These are phyloP conservation scores for Pecten maximus DNA, from an alignment of 2,888 invertebrate species.

Conservation along the genomic window DNA sequence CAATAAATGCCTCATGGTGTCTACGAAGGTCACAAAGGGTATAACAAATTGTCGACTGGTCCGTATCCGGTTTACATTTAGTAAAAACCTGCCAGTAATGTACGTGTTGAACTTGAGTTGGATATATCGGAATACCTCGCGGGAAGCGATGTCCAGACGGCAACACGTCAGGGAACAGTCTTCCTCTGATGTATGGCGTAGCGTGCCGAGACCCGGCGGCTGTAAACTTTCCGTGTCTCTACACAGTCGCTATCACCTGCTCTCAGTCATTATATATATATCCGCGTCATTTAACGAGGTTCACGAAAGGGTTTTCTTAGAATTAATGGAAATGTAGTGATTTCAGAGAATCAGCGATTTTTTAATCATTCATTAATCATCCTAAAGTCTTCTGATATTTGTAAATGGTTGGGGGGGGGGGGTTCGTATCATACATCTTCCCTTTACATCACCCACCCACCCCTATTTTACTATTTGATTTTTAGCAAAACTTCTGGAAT, in stretches of 20 bases:
- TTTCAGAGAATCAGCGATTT: not conserved
- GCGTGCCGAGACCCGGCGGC: conserved; percentile 2
- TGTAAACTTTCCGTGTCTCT: not conserved
- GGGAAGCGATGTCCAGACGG: not conserved
- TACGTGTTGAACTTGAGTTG: not conserved
- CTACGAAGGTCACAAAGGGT: not conserved
- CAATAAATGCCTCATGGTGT: not conserved
- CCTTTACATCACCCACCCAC: too few relatives aligned
- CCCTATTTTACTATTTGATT: too few relatives aligned
- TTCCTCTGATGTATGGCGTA: not conserved
- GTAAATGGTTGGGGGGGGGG: too few relatives aligned
- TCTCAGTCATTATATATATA: conserved; percentile 1
- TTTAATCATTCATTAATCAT: too few relatives aligned
- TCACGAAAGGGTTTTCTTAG: not conserved
- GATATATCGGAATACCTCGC: not conserved
- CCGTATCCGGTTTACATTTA: not conserved
- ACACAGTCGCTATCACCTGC: conserved; percentile 22
- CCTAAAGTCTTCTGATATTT: too few relatives aligned
- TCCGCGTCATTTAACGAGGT: not conserved
- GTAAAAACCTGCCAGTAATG: not conserved
- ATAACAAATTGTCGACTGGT: not conserved
- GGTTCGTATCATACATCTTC: too few relatives aligned
- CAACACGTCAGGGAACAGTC: not conserved
- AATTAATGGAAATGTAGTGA: not conserved
- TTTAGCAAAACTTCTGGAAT: too few relatives aligned